Evolutionary conservation across 1,140 invertebrate genomes (phyloP), one percentile per base, ranked within the genome.

Genomic region (Zaprionus kolodkinae): DNA sequence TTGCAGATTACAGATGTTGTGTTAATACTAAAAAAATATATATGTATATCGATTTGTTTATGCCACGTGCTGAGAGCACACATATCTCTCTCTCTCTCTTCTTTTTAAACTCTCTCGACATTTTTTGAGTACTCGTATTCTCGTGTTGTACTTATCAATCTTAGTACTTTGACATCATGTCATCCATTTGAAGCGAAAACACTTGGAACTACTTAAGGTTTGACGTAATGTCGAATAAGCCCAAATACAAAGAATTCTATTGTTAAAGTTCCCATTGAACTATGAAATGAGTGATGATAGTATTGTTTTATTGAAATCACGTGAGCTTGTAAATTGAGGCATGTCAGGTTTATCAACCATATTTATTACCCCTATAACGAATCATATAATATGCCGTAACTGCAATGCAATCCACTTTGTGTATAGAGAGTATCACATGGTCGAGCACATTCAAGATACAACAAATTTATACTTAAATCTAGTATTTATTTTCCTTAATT

Each of bases 21-120:
- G 12, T 11, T 35, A 45, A 48, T 54, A 72, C 65, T n/a, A 36
- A 30, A 40, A 38, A 15, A 35, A 43, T 35, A 38, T 52, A 78
- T 56, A 33, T 38, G 72, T 56, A 33, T 38, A 1, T 30, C 54
- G 7, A 45, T 64, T 40, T 33, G 43, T 52, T 27, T 61, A 61
- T 50, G 35, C 17, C 81, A 82, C 80, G 80, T 83, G 80, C 63
- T 72, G 45, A 45, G 33, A 6, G 35, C 38, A 40, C 12, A 40
- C 38, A 6, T 7, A 0, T 45, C 2, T 15, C n/a, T 9, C 40
- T 45, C 6, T 2, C 40, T 36, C 21, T 21, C 21, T 21, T 21
- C 21, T 21, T 21, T 21, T 21, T 21, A 21, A 21, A 21, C 21
- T 21, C 21, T 21, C 21, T 21, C 21, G 21, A 21, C 21, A 2